These are phyloP conservation scores for Saturnia pavonia DNA, from an alignment of 2,888 invertebrate species.

Conservation along the genomic window DNA sequence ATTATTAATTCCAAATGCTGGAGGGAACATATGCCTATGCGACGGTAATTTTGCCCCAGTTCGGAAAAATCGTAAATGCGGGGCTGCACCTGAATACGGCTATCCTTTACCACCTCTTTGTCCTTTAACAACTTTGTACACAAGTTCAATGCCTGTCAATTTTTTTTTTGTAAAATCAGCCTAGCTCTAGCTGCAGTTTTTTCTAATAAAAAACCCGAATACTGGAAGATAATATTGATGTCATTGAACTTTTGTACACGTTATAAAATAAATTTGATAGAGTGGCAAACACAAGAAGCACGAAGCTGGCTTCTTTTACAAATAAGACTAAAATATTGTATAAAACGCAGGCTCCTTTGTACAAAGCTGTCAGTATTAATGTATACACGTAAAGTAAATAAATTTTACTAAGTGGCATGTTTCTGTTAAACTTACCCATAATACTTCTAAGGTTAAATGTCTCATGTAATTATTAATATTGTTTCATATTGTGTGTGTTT, in stretches of 20 bases:
- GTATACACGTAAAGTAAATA: constrained; percentile 28
- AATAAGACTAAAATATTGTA: constrained; percentile 26
- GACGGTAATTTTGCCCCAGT: not conserved
- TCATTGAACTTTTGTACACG: constrained; percentile 66
- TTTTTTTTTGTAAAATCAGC: constrained; percentile 22
- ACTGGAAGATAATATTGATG: constrained; percentile 24
- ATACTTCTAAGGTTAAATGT: constrained; percentile 38
- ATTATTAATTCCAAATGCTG: not conserved
- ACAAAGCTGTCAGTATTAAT: constrained; percentile 66
- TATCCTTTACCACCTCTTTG: constrained; percentile 39
- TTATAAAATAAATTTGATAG: constrained; percentile 35
- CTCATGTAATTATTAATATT: constrained; percentile 29
- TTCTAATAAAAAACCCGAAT: not conserved
- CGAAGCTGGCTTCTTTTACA: constrained; percentile 54
- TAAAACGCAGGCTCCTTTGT: constrained; percentile 61
- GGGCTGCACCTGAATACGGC: constrained; percentile 15
- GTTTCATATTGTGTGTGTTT: constrained; percentile 35
- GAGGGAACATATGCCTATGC: no score
- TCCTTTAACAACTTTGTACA: constrained; percentile 70
- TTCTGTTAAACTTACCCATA: constrained; percentile 58
- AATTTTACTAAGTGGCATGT: constrained; percentile 15
- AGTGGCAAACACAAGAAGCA: constrained; percentile 51
- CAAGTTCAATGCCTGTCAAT: constrained; percentile 65
- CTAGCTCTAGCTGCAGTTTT: not conserved
- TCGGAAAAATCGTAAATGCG: not conserved